Evolutionary conservation across 2,797 vertebrate species (phyloP), one percentile per base, ranked within the genome.

Genomic region (Eulemur albifrons): DNA sequence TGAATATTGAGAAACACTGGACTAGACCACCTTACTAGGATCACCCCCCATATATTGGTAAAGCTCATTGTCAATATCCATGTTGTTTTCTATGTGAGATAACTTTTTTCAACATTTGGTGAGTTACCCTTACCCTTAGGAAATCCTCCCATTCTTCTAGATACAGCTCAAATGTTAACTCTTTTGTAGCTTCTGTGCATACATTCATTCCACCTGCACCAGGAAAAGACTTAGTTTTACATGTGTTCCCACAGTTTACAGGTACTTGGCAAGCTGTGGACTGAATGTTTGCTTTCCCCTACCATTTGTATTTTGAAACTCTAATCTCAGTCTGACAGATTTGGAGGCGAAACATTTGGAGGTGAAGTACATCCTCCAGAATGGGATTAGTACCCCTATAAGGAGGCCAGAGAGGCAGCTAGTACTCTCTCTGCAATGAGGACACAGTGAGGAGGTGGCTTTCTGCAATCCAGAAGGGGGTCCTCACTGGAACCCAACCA

Each of bases 31-130:
- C 17, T 79, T 90, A 4, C 30, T 11, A 57, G 20, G 38, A 52
- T 17, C 57, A 9, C 0, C 40, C 10, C 21, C 2, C 25, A 45
- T 4, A 0, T 25, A 38, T 70, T 70, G 15, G 3, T 40, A 65
- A 95, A 77, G 2, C 30, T 93, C 20, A 82, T 1, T 13, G 4
- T 67, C 48, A 40, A 32, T 57, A 70, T 45, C 23, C 18, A 48
- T 38, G 0, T 13, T 40, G 23, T 5, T 69, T 32, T 82, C 30
- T 21, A 14, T 5, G 7, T 59, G 25, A 7, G 17, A 72, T 25
- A 43, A 63, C 18, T 50, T 93, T 54, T 23, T n/a, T 86, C 10
- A 52, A 25, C 25, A 57, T 23, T 67, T 43, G 1, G 2, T 38
- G 30, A 50, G 20, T 48, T 91, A 11, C 57, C 21, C 18, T 92